Conservation (phyloP, 2,888 invertebrate genomes). For the Cylindroiulus punctatus region DNA sequence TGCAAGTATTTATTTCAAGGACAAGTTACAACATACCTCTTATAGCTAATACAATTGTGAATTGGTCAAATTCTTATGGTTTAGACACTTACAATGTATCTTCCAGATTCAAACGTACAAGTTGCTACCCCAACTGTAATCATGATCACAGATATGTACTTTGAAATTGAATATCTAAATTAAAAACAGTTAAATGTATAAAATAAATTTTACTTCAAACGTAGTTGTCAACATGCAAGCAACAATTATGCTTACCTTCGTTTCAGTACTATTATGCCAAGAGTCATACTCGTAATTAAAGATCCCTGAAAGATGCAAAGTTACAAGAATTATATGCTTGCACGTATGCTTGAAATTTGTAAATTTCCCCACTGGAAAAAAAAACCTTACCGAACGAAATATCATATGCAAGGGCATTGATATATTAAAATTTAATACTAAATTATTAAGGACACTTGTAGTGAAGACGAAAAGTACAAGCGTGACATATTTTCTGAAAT, state of each 20-base stretch:
- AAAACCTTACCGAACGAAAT: conserved; percentile 65
- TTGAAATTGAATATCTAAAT: conserved; percentile 54
- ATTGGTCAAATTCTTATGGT: too few relatives aligned
- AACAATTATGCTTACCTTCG: conserved; percentile 40
- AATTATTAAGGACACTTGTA: conserved; percentile 65
- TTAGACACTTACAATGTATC: conserved; percentile 53
- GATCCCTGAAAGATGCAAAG: conserved; percentile 54
- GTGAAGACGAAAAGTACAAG: conserved; percentile 69
- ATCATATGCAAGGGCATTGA: conserved; percentile 67
- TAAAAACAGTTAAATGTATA: neutral
- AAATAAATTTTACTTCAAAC: too few relatives aligned
- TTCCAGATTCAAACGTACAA: conserved; percentile 57
- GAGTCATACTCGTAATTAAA: conserved; percentile 56
- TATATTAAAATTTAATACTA: conserved; percentile 62
- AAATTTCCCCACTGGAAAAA: neutral
- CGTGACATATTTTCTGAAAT: conserved; percentile 65
- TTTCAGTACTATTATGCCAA: conserved; percentile 55
- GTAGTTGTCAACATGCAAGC: too few relatives aligned
- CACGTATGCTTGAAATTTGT: neutral
- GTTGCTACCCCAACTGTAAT: conserved; percentile 53
- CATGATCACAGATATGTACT: conserved; percentile 57
- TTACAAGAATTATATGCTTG: neutral
- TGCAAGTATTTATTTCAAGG: neutral
- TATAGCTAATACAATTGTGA: too few relatives aligned
- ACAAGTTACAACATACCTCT: neutral